Percentiles rank a stretch among this genome's conserved stretches.
These are phyloP conservation scores for Sinocyclocheilus rhinocerous DNA, from an alignment of 2,113 vertebrate genomes.

Conservation along the genomic window DNA sequence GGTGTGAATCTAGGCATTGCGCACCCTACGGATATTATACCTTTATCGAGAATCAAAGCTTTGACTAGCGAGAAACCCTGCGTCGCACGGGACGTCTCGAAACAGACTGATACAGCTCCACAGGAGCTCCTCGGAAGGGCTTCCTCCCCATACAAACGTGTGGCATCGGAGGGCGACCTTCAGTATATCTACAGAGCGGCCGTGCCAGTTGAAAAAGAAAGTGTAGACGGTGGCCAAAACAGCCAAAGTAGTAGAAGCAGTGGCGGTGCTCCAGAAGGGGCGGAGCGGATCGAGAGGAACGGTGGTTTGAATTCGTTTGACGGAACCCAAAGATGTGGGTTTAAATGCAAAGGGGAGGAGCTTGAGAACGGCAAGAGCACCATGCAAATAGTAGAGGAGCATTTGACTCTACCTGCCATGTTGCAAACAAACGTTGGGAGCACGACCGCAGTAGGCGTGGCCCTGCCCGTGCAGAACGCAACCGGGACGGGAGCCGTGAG, in stretches of 20 bases:
- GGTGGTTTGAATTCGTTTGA: conserved; percentile 72
- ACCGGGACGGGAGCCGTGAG: conserved; percentile 68
- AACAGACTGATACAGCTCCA: conserved; percentile 79
- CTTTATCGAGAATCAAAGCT: conserved; percentile 78
- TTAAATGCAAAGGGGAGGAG: conserved; percentile 86
- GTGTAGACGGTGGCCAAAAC: conserved; percentile 38
- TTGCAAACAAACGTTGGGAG: conserved; percentile 86
- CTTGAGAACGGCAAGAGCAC: conserved; percentile 75
- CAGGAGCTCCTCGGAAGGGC: conserved; percentile 65
- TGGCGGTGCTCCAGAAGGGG: conserved; percentile 37
- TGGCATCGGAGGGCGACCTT: conserved; percentile 51
- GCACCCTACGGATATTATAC: conserved; percentile 80
- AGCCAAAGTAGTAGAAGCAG: conserved; percentile 34
- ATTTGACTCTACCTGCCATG: conserved; percentile 88
- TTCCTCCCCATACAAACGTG: conserved; percentile 57
- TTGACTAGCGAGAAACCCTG: conserved; percentile 74
- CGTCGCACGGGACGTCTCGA: conserved; percentile 74
- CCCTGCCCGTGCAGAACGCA: conserved; percentile 77
- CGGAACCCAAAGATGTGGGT: conserved; percentile 84
- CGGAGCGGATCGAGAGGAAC: conserved; percentile 60
- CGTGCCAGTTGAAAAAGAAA: conserved; percentile 4
- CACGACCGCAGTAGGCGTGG: conserved; percentile 71
- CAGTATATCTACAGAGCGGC: conserved; percentile 41
- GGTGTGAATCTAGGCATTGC: conserved; percentile 89
- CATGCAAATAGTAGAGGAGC: conserved; percentile 97